Evolutionary conservation across 1,140 invertebrate species (phyloP), one percentile per base, ranked within the genome.

Genomic region (Papilio glaucus): DNA sequence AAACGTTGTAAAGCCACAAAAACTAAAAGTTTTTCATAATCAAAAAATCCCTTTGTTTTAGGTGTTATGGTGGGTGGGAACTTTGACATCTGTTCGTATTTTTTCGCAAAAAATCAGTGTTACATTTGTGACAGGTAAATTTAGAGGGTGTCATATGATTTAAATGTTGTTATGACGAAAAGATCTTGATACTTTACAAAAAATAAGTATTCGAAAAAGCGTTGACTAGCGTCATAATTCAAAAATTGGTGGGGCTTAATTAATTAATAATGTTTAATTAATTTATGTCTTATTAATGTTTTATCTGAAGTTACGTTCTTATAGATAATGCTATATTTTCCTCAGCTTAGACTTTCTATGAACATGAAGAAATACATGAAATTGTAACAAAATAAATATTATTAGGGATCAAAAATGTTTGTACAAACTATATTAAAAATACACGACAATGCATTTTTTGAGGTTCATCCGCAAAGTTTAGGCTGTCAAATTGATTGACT

Each of bases 51-150:
- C 62, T 65, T 65, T 68, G 65, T 68, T 68, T 68, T 29, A 68
- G 21, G 7, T 45, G 65, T 37, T 24, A 15, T n/a, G 39, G 21
- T 45, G 78, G 77, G 79, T 85, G 85, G 83, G 85, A 86, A 87
- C 73, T 72, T 72, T 79, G 77, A 79, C 85, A 84, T 82, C 80
- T 85, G 80, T 71, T 21, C 72, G 68, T 75, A 78, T 82, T 84
- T 82, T 81, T 85, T 83, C 75, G 68, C 77, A 72, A 77, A 78
- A 70, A 79, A 82, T 85, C 80, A 77, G 61, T 21, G 71, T 80
- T 80, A 78, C 67, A 68, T 72, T 60, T 80, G 77, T 85, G 84
- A 86, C 83, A 85, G 81, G 79, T 83, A 78, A 82, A 81, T 86
- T 87, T 85, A 75, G 61, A 78, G 80, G 78, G 79, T 82, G 81